Percentiles rank a stretch among this genome's conserved stretches.
Evolutionary conservation across 2,113 vertebrate species (phyloP).

Genomic region (Anhinga rufa): DNA sequence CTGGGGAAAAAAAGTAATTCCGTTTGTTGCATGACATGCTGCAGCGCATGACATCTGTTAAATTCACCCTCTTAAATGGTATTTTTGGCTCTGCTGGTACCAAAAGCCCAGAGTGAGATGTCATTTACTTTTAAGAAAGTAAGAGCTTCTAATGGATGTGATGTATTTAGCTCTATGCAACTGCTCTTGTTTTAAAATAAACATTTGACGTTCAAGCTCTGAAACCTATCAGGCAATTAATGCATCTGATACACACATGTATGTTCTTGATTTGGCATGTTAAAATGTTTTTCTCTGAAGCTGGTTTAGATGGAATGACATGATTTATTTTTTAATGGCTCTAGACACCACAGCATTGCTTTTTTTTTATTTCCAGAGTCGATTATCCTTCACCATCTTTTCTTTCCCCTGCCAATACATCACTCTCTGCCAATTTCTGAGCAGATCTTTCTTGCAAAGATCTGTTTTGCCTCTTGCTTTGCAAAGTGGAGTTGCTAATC

Average conservation of each 20-base stretch:
- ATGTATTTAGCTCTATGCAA: neutral
- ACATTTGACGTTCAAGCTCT: neutral
- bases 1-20: neutral
- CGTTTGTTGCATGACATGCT: neutral
- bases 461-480: neutral
- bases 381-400: neutral
- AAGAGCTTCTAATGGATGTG: neutral
- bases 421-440: neutral
- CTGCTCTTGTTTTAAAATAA: neutral
- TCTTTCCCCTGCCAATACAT: neutral
- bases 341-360: neutral
- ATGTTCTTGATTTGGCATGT: neutral
- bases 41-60: neutral
- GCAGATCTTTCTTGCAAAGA: neutral
- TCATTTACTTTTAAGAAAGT: neutral
- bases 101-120: neutral
- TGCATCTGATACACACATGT: neutral
- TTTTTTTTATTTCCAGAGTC: neutral
- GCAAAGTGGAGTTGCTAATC: neutral
- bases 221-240: neutral
- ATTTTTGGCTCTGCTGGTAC: neutral
- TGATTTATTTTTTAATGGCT: neutral
- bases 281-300: neutral
- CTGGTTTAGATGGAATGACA: neutral
- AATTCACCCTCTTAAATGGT: neutral